Evolutionary conservation across 2,797 vertebrate genomes (phyloP).

Genomic region (Tauraco hartlaubi): DNA sequence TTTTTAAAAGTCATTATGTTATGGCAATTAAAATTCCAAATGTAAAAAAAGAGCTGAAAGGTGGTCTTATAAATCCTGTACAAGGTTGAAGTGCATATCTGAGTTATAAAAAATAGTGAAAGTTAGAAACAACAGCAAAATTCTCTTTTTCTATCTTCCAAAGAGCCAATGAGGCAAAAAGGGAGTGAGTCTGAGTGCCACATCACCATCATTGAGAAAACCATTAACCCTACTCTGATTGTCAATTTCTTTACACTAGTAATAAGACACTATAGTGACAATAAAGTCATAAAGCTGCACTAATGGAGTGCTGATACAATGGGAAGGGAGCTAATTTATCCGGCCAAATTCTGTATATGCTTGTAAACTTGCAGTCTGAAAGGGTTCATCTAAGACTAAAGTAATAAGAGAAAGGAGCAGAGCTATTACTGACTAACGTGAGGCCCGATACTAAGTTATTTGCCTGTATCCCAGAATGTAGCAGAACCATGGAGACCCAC

Average conservation of each 20-base stretch:
- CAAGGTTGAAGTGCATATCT: background rate
- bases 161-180: background rate
- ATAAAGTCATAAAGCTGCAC: background rate
- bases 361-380: background rate
- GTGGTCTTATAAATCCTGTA: background rate
- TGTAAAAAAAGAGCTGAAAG: background rate
- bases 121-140: background rate
- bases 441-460: fast-evolving
- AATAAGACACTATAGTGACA: background rate
- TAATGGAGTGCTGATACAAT: background rate
- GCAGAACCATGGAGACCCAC: background rate
- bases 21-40: background rate
- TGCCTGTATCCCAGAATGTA: background rate
- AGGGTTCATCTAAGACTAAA: background rate
- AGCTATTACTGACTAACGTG: background rate
- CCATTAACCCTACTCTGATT: background rate
- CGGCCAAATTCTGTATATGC: background rate
- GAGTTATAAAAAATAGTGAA: background rate
- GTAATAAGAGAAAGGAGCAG: background rate
- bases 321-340: background rate
- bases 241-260: background rate
- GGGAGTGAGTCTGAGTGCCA: background rate
- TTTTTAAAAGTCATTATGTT: background rate
- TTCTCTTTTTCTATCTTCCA: background rate
- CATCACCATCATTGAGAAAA: background rate